These are phyloP conservation scores for Tromatobia lineatoria DNA, from an alignment of 2,888 invertebrate genomes.

Conservation along the genomic window DNA sequence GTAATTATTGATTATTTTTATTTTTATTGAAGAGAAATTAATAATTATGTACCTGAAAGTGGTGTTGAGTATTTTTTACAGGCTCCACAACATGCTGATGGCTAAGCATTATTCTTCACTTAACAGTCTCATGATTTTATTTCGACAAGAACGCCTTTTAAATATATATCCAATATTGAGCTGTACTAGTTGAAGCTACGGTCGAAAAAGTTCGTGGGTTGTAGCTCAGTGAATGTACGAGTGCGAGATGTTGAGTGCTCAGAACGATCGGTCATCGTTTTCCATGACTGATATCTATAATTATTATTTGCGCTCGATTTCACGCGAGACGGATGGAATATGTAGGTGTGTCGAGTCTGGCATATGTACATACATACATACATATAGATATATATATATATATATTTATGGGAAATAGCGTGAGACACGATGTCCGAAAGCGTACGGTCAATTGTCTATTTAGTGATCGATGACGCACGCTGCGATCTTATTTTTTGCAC, in stretches of 20 bases:
- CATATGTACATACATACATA: neutral
- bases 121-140: neutral
- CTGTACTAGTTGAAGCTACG: neutral
- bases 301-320: slow-evolving; percentile 43
- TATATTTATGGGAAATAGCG: slow-evolving; percentile 16
- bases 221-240: neutral
- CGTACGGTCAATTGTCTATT: slow-evolving; percentile 25
- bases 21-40: too few relatives aligned
- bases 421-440: slow-evolving; percentile 30
- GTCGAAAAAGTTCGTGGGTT: slow-evolving; percentile 6
- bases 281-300: slow-evolving; percentile 25
- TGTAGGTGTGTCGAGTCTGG: slow-evolving; percentile 41
- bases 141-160: neutral
- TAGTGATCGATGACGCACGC: slow-evolving; percentile 26
- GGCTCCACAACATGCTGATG: neutral
- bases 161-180: neutral
- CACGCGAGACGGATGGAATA: neutral
- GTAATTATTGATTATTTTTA: too few relatives aligned
- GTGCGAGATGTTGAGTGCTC: neutral
- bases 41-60: too few relatives aligned
- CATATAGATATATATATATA: neutral
- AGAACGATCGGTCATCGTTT: slow-evolving; percentile 52
- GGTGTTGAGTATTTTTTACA: neutral
- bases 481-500: neutral
- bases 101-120: neutral